A percentile compares a stretch with the other conserved stretches of the same genome.
These are phyloP conservation scores for Seriola quinqueradiata DNA, from an alignment of 2,113 vertebrate species.

Conservation along the genomic window DNA sequence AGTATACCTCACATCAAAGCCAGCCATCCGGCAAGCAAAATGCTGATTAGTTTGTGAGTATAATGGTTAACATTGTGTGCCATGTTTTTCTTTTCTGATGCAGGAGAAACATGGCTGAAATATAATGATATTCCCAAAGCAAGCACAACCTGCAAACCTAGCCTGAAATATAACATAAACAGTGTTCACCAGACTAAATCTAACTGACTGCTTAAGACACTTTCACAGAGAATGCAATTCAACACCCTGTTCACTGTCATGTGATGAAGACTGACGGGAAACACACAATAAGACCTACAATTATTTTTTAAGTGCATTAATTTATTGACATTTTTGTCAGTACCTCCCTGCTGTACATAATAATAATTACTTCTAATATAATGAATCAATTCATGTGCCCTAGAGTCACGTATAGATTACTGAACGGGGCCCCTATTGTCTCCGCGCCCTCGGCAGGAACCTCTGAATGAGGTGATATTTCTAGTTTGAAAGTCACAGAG, in stretches of 20 bases:
- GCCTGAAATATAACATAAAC: neutral
- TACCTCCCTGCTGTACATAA: neutral
- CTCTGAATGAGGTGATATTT: neutral
- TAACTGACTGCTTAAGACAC: too few relatives aligned
- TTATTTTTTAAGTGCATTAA: too few relatives aligned
- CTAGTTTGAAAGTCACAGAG: neutral
- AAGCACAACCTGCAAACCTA: conserved; percentile 21
- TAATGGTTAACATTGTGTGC: conserved; percentile 43
- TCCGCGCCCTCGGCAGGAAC: too few relatives aligned
- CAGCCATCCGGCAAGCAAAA: conserved; percentile 57
- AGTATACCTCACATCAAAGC: conserved; percentile 70
- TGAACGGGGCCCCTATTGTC: too few relatives aligned
- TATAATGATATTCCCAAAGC: conserved; percentile 24
- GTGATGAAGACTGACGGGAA: too few relatives aligned
- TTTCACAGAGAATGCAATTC: neutral
- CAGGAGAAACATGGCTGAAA: conserved; percentile 5
- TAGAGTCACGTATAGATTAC: neutral
- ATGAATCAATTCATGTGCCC: neutral
- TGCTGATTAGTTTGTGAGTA: conserved; percentile 65
- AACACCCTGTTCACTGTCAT: neutral
- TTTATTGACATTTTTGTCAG: too few relatives aligned
- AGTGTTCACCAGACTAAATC: too few relatives aligned
- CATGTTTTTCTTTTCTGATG: conserved; percentile 45
- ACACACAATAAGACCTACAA: too few relatives aligned
- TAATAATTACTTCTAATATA: neutral